Percentiles rank a stretch among this genome's conserved stretches.
phyloP scores from a whole-genome alignment of 2,797 vertebrate genomes.

The Melanotaenia boesemani region DNA sequence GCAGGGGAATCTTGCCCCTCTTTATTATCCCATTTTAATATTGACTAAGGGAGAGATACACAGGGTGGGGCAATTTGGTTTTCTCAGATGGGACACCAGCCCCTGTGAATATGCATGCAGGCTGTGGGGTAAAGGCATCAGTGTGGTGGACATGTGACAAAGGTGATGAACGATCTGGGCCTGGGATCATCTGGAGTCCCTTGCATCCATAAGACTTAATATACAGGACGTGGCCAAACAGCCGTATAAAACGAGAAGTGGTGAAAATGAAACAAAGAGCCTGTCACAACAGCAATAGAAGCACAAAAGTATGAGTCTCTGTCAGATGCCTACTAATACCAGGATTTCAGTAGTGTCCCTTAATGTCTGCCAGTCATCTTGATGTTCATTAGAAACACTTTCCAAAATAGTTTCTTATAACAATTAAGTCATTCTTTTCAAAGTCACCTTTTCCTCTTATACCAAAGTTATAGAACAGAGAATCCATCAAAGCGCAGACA shows the following conservation, averaged over 20 bases:
- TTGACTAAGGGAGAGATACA: conserved; percentile 72
- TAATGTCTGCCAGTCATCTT: background rate
- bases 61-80: conserved; percentile 65
- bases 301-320: background rate
- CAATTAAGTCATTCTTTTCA: conserved; percentile 42
- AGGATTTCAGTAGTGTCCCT: background rate
- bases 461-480: conserved; percentile 25
- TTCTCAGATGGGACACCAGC: conserved; percentile 74
- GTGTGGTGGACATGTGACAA: conserved; percentile 61
- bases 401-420: background rate
- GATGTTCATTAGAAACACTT: background rate
- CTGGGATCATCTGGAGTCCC: conserved; percentile 78
- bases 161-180: conserved; percentile 78
- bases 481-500: conserved; percentile 36
- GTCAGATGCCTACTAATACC: background rate
- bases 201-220: conserved; percentile 65
- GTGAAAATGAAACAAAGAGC: conserved; percentile 9
- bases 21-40: conserved; percentile 88
- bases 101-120: conserved; percentile 79
- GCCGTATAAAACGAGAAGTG: conserved; percentile 19
- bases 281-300: background rate
- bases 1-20: conserved; percentile 80
- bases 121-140: conserved; percentile 34
- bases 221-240: conserved; percentile 64
- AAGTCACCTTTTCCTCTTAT: conserved; percentile 52